phyloP scores from a whole-genome alignment of 2,888 invertebrate species.

The Macrophya alboannulata region DNA sequence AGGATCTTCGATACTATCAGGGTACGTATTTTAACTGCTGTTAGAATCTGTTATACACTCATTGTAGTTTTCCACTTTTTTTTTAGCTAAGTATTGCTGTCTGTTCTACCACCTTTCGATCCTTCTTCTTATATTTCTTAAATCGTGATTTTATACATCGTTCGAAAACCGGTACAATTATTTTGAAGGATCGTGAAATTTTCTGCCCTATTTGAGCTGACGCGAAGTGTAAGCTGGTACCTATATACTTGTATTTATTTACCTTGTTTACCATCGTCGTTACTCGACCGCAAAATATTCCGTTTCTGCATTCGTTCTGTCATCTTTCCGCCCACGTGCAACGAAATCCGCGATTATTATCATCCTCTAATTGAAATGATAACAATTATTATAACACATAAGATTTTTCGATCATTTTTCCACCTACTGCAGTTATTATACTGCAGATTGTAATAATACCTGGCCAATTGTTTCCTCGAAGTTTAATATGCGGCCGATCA shows the following conservation, averaged over 20 bases:
- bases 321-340: conserved; percentile 1
- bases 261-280: conserved; percentile 17
- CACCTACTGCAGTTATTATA: not conserved
- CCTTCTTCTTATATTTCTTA: not conserved
- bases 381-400: not conserved
- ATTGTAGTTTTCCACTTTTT: not conserved
- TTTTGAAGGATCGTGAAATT: not conserved
- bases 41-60: not conserved
- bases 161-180: not conserved
- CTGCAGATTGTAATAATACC: not conserved
- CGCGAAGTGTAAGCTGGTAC: not conserved
- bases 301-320: not conserved
- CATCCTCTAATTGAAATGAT: not conserved
- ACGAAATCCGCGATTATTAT: not conserved
- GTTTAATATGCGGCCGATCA: not conserved
- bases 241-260: not conserved
- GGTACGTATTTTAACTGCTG: conserved; percentile 68
- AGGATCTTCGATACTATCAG: conserved; percentile 74
- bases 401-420: not conserved
- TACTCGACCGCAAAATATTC: conserved; percentile 13
- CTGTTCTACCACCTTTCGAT: not conserved
- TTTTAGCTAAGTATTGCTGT: not conserved
- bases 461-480: not conserved
- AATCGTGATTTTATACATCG: not conserved
- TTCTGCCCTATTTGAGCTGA: not conserved